Conservation (phyloP, 1,140 invertebrate genomes). For the Hyposmocoma kahamanoa region DNA sequence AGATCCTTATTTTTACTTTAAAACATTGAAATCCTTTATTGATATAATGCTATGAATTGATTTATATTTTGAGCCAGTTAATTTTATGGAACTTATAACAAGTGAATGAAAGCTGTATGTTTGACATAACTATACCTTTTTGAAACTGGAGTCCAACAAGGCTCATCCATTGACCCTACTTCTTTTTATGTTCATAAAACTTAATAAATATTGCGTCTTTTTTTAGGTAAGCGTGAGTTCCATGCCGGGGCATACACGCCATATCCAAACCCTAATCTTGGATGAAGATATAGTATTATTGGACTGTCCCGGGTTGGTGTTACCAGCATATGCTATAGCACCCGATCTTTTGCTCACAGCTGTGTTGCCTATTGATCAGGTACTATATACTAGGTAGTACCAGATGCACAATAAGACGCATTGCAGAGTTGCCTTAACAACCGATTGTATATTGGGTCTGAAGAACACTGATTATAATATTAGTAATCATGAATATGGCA, state of each 20-base stretch:
- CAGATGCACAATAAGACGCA: neutral
- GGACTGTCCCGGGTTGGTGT: constrained; percentile 98
- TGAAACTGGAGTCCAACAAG: too few relatives aligned
- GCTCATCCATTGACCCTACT: too few relatives aligned
- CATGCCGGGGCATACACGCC: constrained; percentile 98
- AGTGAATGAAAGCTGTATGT: neutral
- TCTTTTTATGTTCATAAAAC: too few relatives aligned
- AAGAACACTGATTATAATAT: too few relatives aligned
- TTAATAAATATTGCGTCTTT: too few relatives aligned
- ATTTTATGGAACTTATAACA: neutral
- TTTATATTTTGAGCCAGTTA: neutral
- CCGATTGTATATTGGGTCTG: too few relatives aligned
- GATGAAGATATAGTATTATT: constrained; percentile 89
- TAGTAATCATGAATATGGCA: too few relatives aligned
- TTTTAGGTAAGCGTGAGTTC: constrained; percentile 89
- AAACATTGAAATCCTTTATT: neutral
- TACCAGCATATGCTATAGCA: constrained; percentile 94
- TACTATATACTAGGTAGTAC: constrained; percentile 12
- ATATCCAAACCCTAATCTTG: constrained; percentile 90
- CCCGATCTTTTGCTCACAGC: constrained; percentile 96
- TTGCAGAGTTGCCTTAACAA: too few relatives aligned
- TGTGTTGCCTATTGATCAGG: constrained; percentile 96
- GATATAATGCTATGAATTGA: neutral
- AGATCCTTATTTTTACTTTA: too few relatives aligned
- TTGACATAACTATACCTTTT: too few relatives aligned